Percentiles rank a stretch among this genome's conserved stretches.
Conservation (phyloP, 2,113 vertebrate genomes). For the Globicephala melas region DNA sequence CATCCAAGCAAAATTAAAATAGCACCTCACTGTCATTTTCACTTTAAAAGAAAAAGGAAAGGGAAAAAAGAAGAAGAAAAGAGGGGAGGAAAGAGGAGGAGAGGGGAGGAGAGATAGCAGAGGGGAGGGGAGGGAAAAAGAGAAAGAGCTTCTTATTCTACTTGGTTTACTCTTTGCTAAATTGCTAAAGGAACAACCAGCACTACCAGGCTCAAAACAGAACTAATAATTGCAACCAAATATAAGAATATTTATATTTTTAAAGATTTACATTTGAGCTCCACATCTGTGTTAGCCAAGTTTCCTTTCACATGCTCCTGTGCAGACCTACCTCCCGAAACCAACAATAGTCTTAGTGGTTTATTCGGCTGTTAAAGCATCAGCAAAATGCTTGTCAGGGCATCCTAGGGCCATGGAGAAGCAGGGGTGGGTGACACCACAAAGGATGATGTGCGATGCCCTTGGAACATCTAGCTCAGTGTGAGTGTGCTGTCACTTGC, state of each 20-base stretch:
- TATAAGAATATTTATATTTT: not conserved
- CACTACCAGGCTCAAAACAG: not conserved
- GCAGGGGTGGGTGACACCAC: not conserved
- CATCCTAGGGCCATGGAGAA: not conserved
- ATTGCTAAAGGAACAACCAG: not conserved
- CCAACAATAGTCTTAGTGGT: not conserved
- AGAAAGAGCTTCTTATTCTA: not conserved
- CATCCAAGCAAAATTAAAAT: not conserved
- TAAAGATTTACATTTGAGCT: not conserved
- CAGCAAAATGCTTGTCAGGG: not conserved
- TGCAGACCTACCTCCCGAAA: not conserved
- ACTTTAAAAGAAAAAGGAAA: not conserved
- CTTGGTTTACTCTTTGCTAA: slow-evolving; percentile 37
- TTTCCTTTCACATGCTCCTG: not conserved
- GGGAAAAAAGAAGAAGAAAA: not conserved
- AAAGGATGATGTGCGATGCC: not conserved
- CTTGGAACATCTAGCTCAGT: not conserved
- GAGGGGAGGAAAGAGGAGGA: not conserved
- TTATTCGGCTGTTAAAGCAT: slow-evolving; percentile 4
- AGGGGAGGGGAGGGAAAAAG: not conserved
- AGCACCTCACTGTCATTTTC: not conserved
- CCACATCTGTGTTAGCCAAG: not conserved
- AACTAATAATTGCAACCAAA: not conserved
- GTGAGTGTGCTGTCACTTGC: not conserved
- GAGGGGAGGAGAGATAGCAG: not conserved